Base-by-base conservation (phyloP, 2,888 invertebrate genomes). In the Caenorhabditis sinica region DNA sequence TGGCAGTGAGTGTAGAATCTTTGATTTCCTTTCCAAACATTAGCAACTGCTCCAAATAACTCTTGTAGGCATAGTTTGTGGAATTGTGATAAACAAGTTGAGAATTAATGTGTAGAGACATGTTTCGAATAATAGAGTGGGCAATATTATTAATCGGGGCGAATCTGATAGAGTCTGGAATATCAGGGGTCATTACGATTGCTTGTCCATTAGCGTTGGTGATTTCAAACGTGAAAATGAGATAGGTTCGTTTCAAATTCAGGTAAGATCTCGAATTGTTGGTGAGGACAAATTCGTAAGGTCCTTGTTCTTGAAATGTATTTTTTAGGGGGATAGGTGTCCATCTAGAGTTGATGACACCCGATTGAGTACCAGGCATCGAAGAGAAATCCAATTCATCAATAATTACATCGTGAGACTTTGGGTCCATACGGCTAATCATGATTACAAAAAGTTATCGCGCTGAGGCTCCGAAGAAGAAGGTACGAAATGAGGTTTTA, bases 91-190 rank as follows among this genome's bases (percentile, higher is more conserved):
- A 65, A 2, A 25, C 65, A 6, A 65, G 17, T 15, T 45, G 65
- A 8, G 65, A 65, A 17, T 65, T 65, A 8, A 65, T 45, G 25
- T 65, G 65, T 1, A 65, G 45, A 23, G 65, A 15, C 8, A 43
- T 43, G 13, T 43, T 65, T 65, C 25, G 43, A 5, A 65, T 25
- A 28, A 65, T 65, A 4, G 65, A 65, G 45, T 45, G 43, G 13
- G 43, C 65, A 43, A 65, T 65, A 65, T 65, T 65, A 45, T 40
- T 65, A 23, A 65, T 65, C 43, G 65, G 65, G 15, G 65, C 65
- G 17, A 20, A 40, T n/a, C n/a, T n/a, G n/a, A n/a, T n/a, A n/a
- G n/a, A n/a, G n/a, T n/a, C n/a, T n/a, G n/a, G n/a, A n/a, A n/a
- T n/a, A n/a, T n/a, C n/a, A 9, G 4, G 1, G 13, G 56, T 56